Percentiles rank a stretch among this genome's conserved stretches.
Conservation (phyloP, 2,888 invertebrate species). For the Cephus sareptanus region DNA sequence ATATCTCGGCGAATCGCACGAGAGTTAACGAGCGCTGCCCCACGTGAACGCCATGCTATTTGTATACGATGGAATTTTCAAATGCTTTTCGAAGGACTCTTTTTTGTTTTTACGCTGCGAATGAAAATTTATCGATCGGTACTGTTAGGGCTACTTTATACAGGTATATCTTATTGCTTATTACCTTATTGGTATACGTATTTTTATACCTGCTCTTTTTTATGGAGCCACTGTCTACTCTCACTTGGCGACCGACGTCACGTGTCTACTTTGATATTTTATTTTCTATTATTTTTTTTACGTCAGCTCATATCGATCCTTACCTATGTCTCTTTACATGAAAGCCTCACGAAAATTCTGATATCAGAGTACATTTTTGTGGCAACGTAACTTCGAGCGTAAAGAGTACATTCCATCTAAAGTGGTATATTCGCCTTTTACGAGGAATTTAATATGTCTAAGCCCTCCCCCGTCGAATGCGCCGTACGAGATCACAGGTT, state of each 20-base stretch:
- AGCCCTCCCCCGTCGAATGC: not conserved
- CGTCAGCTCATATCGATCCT: not conserved
- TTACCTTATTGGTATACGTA: not conserved
- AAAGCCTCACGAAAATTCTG: not conserved
- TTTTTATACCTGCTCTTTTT: not conserved
- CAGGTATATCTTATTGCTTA: not conserved
- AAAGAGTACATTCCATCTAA: slow-evolving; percentile 15
- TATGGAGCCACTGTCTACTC: not conserved
- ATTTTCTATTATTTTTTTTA: not conserved
- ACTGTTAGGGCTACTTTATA: not conserved
- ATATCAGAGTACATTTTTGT: not conserved
- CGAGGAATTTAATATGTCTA: slow-evolving; percentile 29
- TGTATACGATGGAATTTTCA: slow-evolving; percentile 8
- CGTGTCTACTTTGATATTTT: not conserved
- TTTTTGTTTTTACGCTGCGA: no score
- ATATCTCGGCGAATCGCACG: slow-evolving; percentile 58
- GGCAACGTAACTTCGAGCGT: not conserved
- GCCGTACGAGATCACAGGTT: not conserved
- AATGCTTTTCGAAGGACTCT: not conserved
- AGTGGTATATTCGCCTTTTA: slow-evolving; percentile 27
- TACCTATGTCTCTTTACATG: not conserved
- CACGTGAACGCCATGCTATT: slow-evolving; percentile 38
- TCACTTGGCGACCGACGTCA: not conserved
- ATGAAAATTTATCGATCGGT: not conserved
- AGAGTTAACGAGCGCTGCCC: slow-evolving; percentile 56